Conservation (phyloP, 92 coral and sea anemone genomes). For the Epizoanthus illoricatus region DNA sequence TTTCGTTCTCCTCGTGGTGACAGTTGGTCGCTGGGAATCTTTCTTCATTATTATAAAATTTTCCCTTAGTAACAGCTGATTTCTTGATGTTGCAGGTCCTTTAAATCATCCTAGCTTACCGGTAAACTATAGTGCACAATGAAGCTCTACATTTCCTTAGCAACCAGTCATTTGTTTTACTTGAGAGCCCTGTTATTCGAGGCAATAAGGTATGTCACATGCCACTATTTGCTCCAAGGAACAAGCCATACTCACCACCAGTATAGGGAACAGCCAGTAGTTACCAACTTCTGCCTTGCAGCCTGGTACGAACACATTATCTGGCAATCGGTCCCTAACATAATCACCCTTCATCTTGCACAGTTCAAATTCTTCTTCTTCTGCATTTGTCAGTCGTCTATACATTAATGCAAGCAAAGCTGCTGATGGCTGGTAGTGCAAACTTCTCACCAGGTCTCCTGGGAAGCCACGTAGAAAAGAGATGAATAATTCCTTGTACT, state of each 20-base stretch:
- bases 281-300: slow-evolving; percentile 62
- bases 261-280: slow-evolving; percentile 92
- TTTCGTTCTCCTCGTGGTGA: too few relatives aligned
- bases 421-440: slow-evolving; percentile 84
- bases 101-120: too few relatives aligned
- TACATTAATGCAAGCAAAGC: slow-evolving; percentile 77
- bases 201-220: too few relatives aligned
- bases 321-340: slow-evolving; percentile 73
- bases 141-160: too few relatives aligned
- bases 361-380: slow-evolving; percentile 57
- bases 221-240: too few relatives aligned
- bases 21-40: too few relatives aligned
- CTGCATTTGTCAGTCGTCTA: slow-evolving; percentile 60
- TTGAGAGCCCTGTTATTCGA: too few relatives aligned
- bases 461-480: slow-evolving; percentile 92
- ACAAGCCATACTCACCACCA: slow-evolving; percentile 75
- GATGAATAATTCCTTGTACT: slow-evolving; percentile 75
- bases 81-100: too few relatives aligned
- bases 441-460: slow-evolving; percentile 59
- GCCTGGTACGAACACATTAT: slow-evolving; percentile 86
- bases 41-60: too few relatives aligned
- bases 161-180: too few relatives aligned
- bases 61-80: too few relatives aligned
- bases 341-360: slow-evolving; percentile 89
- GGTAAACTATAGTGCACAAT: too few relatives aligned